Conservation (phyloP, 2,113 vertebrate genomes). For the Noturus placidus region DNA sequence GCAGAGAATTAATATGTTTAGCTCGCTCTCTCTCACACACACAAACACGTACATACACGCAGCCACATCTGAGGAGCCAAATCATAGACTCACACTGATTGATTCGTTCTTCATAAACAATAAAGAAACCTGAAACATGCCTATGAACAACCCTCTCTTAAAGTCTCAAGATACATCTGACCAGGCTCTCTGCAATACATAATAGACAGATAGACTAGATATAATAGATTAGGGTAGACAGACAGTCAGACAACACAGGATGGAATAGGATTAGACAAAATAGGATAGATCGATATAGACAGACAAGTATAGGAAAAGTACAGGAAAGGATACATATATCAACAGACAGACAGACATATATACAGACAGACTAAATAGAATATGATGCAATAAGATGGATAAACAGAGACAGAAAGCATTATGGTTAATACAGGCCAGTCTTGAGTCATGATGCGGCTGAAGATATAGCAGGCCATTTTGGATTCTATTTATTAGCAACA, state of each 20-base stretch:
- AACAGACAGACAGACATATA: too few relatives aligned
- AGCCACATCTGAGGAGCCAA: neutral
- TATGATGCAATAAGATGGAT: neutral
- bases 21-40: neutral
- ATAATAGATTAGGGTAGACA: neutral
- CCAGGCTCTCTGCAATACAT: neutral
- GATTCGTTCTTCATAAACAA: neutral
- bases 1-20: slow-evolving; percentile 18
- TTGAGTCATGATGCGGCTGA: neutral
- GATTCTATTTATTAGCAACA: neutral
- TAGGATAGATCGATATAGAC: neutral
- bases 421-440: neutral
- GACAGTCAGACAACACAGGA: neutral
- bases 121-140: neutral
- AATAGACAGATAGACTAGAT: neutral
- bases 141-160: neutral
- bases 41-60: slow-evolving; percentile 11
- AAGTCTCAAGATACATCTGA: neutral
- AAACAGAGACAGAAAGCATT: neutral
- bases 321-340: too few relatives aligned
- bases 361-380: neutral
- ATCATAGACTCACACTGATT: neutral
- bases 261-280: neutral
- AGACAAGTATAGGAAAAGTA: too few relatives aligned
- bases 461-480: neutral